Base-by-base conservation (phyloP, 2,113 vertebrate genomes). In the Naja naja region DNA sequence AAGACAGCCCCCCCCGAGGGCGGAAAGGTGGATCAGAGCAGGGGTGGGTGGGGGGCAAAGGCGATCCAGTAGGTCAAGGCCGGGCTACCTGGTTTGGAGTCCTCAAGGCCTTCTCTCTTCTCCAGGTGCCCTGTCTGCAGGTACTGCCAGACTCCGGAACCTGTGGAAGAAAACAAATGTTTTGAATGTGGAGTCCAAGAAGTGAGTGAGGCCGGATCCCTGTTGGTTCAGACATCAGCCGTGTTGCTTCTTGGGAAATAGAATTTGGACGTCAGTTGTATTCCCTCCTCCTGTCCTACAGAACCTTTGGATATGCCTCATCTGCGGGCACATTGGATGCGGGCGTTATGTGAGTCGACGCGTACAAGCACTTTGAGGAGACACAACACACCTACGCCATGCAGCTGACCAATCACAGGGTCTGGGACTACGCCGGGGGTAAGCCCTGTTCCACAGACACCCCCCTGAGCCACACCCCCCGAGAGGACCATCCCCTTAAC, bases 391-490 rank as follows among this genome's bases (percentile, higher is more conserved):
- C 99, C 0, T 99, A 99, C 0, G 99, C 99, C 9, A 99, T 99
- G 99, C 99, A 99, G 98, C 97, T 99, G 93, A 99, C 99, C 96
- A 99, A 99, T 96, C 99, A 99, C 96, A 96, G 99, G 0, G 99
- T 99, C 88, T 99, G 99, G 99, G 99, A 99, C 97, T 99, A 99
- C 0, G 99, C 99, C 1, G 99, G 99, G 97, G 99, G 99, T 99
- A 96, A 93, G 52, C 0, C 1, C 0, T 6, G 1, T 3, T 11
- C 4, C 74, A 7, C 3, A 2, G 4, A 0, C 45, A 43, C 47
- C 47, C 47, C 8, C 45, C 18, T 25, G 0, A 39, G 58, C 53
- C 53, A 22, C 47, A 34, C 69, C 22, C 22, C 22, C 49, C 20
- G 25, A n/a, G 25, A 6, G 16, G 12, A 8, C 69, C 69, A 7